Evolutionary conservation across 2,113 vertebrate species (phyloP).

Genomic region (Cyphomyrus discorhynchus): DNA sequence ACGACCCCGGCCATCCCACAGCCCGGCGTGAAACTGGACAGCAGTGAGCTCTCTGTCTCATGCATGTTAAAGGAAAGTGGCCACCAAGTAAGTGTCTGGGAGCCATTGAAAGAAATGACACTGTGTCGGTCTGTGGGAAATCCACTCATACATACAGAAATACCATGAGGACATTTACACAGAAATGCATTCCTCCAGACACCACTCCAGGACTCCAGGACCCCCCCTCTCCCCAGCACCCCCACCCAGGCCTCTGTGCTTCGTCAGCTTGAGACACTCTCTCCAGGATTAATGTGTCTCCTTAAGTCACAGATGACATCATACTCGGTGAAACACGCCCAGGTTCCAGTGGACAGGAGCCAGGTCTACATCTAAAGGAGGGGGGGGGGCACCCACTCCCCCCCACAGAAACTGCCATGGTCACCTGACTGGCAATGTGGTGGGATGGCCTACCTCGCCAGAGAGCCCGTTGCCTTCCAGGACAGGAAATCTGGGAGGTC

Average conservation of each 20-base stretch:
- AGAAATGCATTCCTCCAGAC: not conserved
- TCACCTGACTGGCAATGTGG: not conserved
- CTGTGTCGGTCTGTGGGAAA: not conserved
- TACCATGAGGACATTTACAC: not conserved
- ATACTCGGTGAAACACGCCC: not conserved
- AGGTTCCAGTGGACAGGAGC: not conserved
- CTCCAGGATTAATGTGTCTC: constrained; percentile 3
- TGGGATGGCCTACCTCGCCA: constrained; percentile 66
- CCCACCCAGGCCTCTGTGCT: not conserved
- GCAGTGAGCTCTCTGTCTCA: not conserved
- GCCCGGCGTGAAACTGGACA: not conserved
- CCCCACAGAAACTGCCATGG: not conserved
- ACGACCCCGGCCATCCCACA: not conserved
- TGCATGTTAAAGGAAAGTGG: not conserved
- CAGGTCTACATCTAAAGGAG: not conserved
- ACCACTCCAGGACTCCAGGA: not conserved
- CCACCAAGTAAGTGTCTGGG: not conserved
- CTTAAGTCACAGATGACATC: constrained; percentile 1
- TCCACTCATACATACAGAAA: not conserved
- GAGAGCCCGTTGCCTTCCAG: constrained; percentile 88
- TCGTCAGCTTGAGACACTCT: not conserved
- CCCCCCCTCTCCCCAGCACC: not conserved
- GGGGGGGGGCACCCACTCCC: too few relatives aligned
- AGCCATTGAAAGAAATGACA: not conserved
- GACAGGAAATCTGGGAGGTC: constrained; percentile 92